phyloP scores from a whole-genome alignment of 2,888 invertebrate genomes.

The Sepioteuthis lessoniana region DNA sequence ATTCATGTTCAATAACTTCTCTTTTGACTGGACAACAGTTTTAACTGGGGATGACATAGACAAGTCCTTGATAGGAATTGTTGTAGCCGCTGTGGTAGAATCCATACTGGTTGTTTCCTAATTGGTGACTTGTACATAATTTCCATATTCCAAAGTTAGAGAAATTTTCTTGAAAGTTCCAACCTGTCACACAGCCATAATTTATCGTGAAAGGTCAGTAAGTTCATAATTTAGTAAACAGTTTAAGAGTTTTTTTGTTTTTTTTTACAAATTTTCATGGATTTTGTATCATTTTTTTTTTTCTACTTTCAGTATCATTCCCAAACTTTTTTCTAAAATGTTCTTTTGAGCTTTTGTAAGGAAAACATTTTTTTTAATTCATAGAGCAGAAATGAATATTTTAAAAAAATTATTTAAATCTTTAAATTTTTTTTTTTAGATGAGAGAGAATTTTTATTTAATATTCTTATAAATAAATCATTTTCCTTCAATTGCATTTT shows the following conservation, averaged over 20 bases:
- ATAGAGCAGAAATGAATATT: not conserved
- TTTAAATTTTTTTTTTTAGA: not conserved
- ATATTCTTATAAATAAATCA: not conserved
- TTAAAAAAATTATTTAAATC: not conserved
- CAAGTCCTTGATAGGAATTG: not conserved
- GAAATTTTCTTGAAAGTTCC: not conserved
- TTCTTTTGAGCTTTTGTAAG: not conserved
- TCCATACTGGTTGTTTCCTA: not conserved
- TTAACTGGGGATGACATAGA: slow-evolving; percentile 37
- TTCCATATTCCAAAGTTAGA: not conserved
- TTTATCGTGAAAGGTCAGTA: not conserved
- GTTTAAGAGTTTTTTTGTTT: not conserved
- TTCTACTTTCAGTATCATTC: not conserved
- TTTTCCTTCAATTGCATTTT: too few species aligned
- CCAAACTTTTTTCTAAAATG: not conserved
- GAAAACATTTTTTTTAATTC: not conserved
- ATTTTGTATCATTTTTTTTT: not conserved
- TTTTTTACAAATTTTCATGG: not conserved
- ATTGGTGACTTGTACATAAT: not conserved
- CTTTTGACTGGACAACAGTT: slow-evolving; percentile 18
- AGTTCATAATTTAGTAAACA: not conserved
- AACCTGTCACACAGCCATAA: not conserved
- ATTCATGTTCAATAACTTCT: slow-evolving; percentile 37
- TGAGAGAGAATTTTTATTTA: not conserved
- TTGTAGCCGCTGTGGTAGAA: not conserved